Percentiles rank a stretch among this genome's conserved stretches.
Conservation (phyloP, 2,888 invertebrate genomes). For the Oithona nana region DNA sequence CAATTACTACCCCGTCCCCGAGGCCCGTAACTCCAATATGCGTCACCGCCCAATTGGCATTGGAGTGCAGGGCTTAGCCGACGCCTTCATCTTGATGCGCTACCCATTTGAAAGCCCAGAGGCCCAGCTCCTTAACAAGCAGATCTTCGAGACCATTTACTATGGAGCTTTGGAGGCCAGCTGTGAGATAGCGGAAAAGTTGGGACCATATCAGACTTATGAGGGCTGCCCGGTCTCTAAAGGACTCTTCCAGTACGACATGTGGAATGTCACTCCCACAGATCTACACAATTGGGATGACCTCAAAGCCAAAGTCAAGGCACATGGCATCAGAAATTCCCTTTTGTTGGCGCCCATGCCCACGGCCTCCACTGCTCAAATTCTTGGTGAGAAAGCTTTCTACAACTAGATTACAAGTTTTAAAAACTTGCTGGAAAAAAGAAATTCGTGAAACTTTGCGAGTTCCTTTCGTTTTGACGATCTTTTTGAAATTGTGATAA, state of each 20-base stretch:
- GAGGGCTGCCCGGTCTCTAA: constrained; percentile 77
- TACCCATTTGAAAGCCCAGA: constrained; percentile 52
- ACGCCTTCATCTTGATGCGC: constrained; percentile 82
- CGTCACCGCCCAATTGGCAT: constrained; percentile 52
- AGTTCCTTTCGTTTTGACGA: too few relatives aligned
- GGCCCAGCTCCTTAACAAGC: constrained; percentile 66
- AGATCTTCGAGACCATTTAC: constrained; percentile 96
- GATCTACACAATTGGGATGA: constrained; percentile 70
- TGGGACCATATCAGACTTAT: constrained; percentile 78
- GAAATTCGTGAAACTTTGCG: too few relatives aligned
- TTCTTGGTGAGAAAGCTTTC: too few relatives aligned
- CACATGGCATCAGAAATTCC: constrained; percentile 80
- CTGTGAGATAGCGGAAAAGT: constrained; percentile 67
- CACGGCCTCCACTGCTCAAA: constrained; percentile 96
- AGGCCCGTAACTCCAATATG: constrained; percentile 53
- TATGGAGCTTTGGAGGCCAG: constrained; percentile 90
- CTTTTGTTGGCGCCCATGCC: constrained; percentile 92
- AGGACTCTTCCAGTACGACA: constrained; percentile 86
- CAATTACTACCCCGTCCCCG: constrained; percentile 73
- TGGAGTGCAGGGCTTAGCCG: constrained; percentile 92
- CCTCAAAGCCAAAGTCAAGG: constrained; percentile 61
- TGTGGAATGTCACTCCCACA: constrained; percentile 82
- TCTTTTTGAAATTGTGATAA: too few relatives aligned
- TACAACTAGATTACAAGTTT: too few relatives aligned
- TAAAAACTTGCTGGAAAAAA: too few relatives aligned